Evolutionary conservation across 2,888 invertebrate species (phyloP), one percentile per base, ranked within the genome.

Genomic region (Petrolisthes cinctipes): DNA sequence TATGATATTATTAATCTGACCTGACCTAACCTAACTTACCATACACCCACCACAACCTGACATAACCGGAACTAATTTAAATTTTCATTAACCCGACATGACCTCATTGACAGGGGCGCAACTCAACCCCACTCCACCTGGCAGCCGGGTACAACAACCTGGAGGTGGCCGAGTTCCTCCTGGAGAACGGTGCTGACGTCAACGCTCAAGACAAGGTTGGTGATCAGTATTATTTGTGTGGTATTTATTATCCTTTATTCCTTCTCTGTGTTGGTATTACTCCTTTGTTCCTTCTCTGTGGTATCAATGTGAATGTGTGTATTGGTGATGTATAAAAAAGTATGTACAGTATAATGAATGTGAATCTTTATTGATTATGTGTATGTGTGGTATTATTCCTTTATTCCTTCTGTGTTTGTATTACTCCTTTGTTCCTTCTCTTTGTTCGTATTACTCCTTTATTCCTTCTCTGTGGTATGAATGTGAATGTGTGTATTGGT

Each of bases 71-170:
- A 75, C 17, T 17, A 51, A 53, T 51, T 11, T 20, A 53, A 17
- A 53, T 2, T 71, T 82, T 11, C 68, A 11, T 4, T 6, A n/a
- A n/a, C 76, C 37, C 9, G n/a, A 5, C n/a, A n/a, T n/a, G n/a
- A n/a, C n/a, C n/a, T n/a, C n/a, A n/a, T n/a, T n/a, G n/a, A n/a
- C 97, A 98, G 93, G 99, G 98, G 9, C 94, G 98, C 91, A 98
- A 99, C 91, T 94, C 94, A 5, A 94, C 94, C 20, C 94, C 94
- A 3, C 92, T 94, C n/a, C 94, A 94, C 92, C 92, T 94, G 82
- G 94, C 94, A 95, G 98, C 98, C 89, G 99, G 99, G 37, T 99
- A 99, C 93, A 99, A 99, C 93, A 99, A 99, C 92, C 94, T 97
- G 81, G 98, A 99, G 92, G 98, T 99, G 7, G 98, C 98, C 0